Evolutionary conservation across 2,888 invertebrate genomes (phyloP).

Genomic region (Ennomos quercinarius): DNA sequence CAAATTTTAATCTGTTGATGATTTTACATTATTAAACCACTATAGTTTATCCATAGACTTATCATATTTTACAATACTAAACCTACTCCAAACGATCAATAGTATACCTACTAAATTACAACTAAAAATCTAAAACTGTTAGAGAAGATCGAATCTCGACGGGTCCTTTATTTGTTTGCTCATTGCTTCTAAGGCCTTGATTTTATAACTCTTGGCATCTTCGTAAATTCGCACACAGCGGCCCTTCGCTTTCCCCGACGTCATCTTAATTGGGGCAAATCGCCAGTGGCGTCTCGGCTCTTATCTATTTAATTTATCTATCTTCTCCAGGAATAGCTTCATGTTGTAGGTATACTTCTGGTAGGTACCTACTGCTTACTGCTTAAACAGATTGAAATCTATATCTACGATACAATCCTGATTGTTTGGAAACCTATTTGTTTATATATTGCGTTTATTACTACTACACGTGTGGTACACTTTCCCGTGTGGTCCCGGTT

Average conservation of each 20-base stretch:
- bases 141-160: too few species aligned
- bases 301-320: conserved; percentile 73
- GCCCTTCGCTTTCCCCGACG: conserved; percentile 44
- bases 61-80: too few species aligned
- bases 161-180: not conserved
- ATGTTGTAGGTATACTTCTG: conserved; percentile 43
- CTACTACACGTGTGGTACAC: too few species aligned
- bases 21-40: too few species aligned
- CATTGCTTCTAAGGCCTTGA: conserved; percentile 4
- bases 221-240: conserved; percentile 24
- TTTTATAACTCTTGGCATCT: conserved; percentile 4
- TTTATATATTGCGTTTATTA: too few species aligned
- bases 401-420: not conserved
- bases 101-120: too few species aligned
- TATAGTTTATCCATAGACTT: too few species aligned
- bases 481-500: too few species aligned
- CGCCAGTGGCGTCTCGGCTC: conserved; percentile 56
- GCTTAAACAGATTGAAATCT: not conserved
- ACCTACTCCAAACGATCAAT: too few species aligned
- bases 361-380: not conserved
- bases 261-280: conserved; percentile 62
- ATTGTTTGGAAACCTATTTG: too few species aligned
- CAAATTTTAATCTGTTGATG: too few species aligned
- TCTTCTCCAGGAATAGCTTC: conserved; percentile 54
- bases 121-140: too few species aligned